A percentile compares a stretch with the other conserved stretches of the same genome.
Evolutionary conservation across 1,140 invertebrate species (phyloP).

Genomic region (Rhagoletis zephyria): DNA sequence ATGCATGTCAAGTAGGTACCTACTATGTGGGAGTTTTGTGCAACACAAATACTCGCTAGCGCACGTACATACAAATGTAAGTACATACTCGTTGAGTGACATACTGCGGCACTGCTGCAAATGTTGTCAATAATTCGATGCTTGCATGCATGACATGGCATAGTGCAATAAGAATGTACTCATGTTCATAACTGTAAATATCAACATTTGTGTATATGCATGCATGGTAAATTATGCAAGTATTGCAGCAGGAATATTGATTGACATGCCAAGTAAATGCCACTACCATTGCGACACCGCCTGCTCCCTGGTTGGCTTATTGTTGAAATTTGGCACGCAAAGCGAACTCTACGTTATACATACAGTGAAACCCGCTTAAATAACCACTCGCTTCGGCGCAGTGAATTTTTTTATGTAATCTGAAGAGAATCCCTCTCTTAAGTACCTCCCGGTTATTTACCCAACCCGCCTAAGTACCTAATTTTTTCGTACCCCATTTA

Average conservation of each 20-base stretch:
- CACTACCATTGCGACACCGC: not conserved
- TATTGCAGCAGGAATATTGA: slow-evolving; percentile 26
- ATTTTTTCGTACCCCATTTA: too few species aligned
- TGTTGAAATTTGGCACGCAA: not conserved
- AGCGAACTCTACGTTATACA: not conserved
- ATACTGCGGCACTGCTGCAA: not conserved
- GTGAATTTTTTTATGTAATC: too few species aligned
- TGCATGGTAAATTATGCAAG: not conserved
- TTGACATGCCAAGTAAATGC: slow-evolving; percentile 23
- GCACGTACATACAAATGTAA: not conserved
- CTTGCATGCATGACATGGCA: not conserved
- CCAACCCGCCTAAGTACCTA: too few species aligned
- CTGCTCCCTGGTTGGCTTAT: not conserved
- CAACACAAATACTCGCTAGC: not conserved
- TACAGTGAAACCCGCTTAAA: too few species aligned
- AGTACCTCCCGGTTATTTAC: too few species aligned
- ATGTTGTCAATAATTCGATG: not conserved
- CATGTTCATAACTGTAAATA: not conserved
- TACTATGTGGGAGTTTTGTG: not conserved
- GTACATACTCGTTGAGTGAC: not conserved
- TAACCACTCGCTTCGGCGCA: too few species aligned
- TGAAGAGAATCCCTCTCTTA: too few species aligned
- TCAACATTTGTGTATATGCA: not conserved
- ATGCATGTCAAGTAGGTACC: slow-evolving; percentile 28
- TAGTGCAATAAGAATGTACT: not conserved